A percentile compares a stretch with the other conserved stretches of the same genome.
Conservation (phyloP, 2,113 vertebrate species). For the Rynchops niger region DNA sequence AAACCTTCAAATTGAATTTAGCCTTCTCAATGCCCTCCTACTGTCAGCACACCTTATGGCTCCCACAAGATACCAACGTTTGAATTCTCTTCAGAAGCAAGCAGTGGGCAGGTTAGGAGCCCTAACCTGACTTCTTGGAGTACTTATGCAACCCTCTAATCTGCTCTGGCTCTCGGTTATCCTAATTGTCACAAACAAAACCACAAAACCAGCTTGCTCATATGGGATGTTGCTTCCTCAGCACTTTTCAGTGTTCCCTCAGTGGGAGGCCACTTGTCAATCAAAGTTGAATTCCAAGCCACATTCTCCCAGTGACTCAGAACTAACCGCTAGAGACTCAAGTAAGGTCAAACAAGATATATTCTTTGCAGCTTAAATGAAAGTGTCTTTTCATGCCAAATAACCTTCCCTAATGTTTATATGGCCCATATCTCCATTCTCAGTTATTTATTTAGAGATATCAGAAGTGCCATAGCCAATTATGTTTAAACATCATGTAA, state of each 20-base stretch:
- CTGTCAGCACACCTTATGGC: not conserved
- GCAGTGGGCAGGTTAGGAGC: not conserved
- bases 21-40: not conserved
- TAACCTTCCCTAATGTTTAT: not conserved
- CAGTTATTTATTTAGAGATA: constrained; percentile 9
- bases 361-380: not conserved
- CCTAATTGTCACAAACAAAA: not conserved
- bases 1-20: not conserved
- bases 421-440: not conserved
- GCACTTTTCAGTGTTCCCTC: not conserved
- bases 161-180: not conserved
- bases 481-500: not conserved
- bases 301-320: not conserved
- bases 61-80: not conserved
- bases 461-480: not conserved
- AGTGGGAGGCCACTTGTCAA: not conserved
- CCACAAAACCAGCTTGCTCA: not conserved
- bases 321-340: not conserved
- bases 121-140: not conserved
- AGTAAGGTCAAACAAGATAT: not conserved
- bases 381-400: not conserved
- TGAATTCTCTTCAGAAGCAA: not conserved
- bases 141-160: not conserved
- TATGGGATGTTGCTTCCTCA: not conserved
- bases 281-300: not conserved